A percentile compares a stretch with the other conserved stretches of the same genome.
phyloP scores from a whole-genome alignment of 2,797 vertebrate genomes.

The Lates japonicus region DNA sequence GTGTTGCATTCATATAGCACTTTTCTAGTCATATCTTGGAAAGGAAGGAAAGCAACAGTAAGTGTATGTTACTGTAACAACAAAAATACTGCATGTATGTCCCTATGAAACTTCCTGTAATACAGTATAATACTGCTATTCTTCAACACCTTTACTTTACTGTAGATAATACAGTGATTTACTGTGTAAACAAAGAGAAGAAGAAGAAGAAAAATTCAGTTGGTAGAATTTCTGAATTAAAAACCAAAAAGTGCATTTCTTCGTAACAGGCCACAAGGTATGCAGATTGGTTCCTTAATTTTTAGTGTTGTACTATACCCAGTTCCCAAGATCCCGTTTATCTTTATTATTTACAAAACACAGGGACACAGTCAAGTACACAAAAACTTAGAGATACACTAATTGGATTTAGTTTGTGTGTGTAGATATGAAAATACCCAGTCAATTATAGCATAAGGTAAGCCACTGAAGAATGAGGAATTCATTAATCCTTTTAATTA shows the following conservation, averaged over 20 bases:
- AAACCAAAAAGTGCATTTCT: constrained; percentile 5
- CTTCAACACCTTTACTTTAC: background rate
- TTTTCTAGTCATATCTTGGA: no score
- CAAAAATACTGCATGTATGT: background rate
- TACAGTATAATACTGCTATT: background rate
- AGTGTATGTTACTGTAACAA: no score
- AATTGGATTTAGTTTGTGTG: constrained; percentile 29
- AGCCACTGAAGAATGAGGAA: constrained; percentile 17
- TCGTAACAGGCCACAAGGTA: constrained; percentile 17
- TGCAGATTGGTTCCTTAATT: constrained; percentile 20
- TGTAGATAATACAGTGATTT: background rate
- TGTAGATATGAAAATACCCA: constrained; percentile 14
- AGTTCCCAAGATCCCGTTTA: constrained; percentile 1
- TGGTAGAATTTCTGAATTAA: constrained; percentile 8
- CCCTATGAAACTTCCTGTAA: background rate
- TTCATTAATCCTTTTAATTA: constrained; percentile 7
- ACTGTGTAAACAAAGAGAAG: background rate
- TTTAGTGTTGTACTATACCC: constrained; percentile 5
- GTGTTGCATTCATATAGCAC: no score
- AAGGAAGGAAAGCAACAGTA: no score
- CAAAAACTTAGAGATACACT: constrained; percentile 6
- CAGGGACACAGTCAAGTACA: constrained; percentile 12
- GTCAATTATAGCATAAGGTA: background rate
- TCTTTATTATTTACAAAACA: constrained; percentile 24
- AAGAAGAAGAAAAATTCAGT: constrained; percentile 11